A percentile compares a stretch with the other conserved stretches of the same genome.
phyloP scores from a whole-genome alignment of 2,888 invertebrate species.

The Schrankia costaestrigalis region DNA sequence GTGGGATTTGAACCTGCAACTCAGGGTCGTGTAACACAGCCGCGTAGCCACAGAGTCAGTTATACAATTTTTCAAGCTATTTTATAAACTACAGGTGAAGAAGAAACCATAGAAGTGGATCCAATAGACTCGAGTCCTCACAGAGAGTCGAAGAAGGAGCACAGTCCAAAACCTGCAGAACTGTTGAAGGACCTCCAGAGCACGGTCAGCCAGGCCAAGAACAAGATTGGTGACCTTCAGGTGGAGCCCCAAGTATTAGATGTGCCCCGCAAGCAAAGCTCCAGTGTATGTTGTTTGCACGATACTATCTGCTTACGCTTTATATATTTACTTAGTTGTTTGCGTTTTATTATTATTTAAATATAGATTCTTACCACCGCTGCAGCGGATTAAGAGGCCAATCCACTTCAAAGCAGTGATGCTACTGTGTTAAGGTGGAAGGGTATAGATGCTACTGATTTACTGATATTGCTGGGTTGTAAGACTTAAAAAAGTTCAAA shows the following conservation, averaged over 20 bases:
- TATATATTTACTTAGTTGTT: slow-evolving; percentile 14
- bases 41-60: too few relatives aligned
- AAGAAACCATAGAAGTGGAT: slow-evolving; percentile 62
- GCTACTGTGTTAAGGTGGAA: too few relatives aligned
- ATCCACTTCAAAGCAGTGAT: too few relatives aligned
- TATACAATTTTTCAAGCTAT: too few relatives aligned
- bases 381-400: too few relatives aligned
- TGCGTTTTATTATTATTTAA: background rate
- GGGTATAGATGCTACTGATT: too few relatives aligned
- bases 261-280: slow-evolving; percentile 55
- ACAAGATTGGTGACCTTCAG: slow-evolving; percentile 83
- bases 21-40: too few relatives aligned
- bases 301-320: slow-evolving; percentile 54
- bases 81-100: slow-evolving; percentile 64
- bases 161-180: slow-evolving; percentile 60
- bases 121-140: slow-evolving; percentile 35
- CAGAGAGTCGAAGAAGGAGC: slow-evolving; percentile 45
- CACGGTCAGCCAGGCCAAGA: slow-evolving; percentile 80
- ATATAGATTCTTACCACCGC: background rate
- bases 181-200: slow-evolving; percentile 78
- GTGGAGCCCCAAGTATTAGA: slow-evolving; percentile 63
- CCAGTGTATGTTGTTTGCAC: slow-evolving; percentile 72
- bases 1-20: too few relatives aligned
- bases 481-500: too few relatives aligned
- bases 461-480: too few relatives aligned